Evolutionary conservation across 2,888 invertebrate genomes (phyloP), one percentile per base, ranked within the genome.

Genomic region (Oscheius myriophilus): DNA sequence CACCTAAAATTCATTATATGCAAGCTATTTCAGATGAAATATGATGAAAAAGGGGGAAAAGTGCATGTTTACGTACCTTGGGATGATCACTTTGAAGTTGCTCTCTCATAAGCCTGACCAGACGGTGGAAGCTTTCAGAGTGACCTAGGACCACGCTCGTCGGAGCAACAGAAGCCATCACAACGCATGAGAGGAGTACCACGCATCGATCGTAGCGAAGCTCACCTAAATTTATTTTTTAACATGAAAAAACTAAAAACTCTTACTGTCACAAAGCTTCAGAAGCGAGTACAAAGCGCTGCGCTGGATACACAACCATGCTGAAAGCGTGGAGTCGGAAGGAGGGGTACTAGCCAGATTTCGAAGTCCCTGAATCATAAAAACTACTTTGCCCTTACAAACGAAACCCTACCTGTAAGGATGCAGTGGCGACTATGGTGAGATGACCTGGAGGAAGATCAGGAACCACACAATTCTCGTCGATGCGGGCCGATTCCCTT

Each of bases 241-340:
- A 9, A 21, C 18, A 21, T 18, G 3, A 53, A 53, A 21, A 18
- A 43, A 3, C 16, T 23, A n/a, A 41, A 41, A n/a, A 52, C 71
- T 59, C 12, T n/a, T n/a, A 80, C 82, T 77, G 43, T 78, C 85
- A 0, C 94, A 92, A 72, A 94, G 90, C 87, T 95, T 94, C 52
- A 97, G 91, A 7, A 96, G 91, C 82, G 94, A 94, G 14, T 92
- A 93, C 45, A 97, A 89, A 25, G 95, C 92, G 87, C 93, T 93
- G 87, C 94, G 94, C 79, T 96, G 88, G 77, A 95, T 89, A 79
- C 90, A 90, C 64, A 91, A 91, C 92, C 95, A 95, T 75, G 92
- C 53, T 0, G 43, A 58, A 0, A 65, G 53, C 2, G 71, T 69
- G 12, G 69, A 69, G 58, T 82, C 80, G 14, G 72, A 42, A 1